Evolutionary conservation across 1,140 invertebrate genomes (phyloP), one percentile per base, ranked within the genome.

Genomic region (Pollicipes pollicipes): DNA sequence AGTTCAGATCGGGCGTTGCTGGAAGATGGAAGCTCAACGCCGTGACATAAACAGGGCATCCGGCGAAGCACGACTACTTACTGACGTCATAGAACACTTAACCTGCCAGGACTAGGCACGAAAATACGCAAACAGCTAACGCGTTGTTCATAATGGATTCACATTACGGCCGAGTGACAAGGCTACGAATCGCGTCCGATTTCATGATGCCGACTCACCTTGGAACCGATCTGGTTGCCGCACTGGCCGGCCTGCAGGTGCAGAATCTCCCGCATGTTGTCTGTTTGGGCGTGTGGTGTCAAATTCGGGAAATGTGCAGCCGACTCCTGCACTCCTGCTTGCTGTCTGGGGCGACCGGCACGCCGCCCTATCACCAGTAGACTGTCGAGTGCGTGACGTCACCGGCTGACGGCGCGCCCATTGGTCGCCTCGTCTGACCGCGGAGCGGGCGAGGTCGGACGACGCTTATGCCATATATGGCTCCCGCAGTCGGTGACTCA

Each of bases 141-240:
- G 35, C 17, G 35, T 8, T 17, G 35, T 35, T 35, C 17, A 35
- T 35, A 17, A 35, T 74, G 63, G 77, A 76, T 73, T 79, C 79
- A 73, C 28, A n/a, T 73, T 68, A 26, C 71, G 67, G 28, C 45
- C 71, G 66, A 73, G 6, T 30, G 29, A 30, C 4, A 35, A n/a
- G n/a, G n/a, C n/a, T n/a, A n/a, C n/a, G n/a, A n/a, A n/a, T n/a
- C n/a, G n/a, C n/a, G n/a, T n/a, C n/a, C 16, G 6, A 4, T 35
- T 35, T 35, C 6, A 35, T 35, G 35, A 8, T 16, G 35, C 35
- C 29, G 31, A 58, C 45, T 2, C 21, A 71, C 68, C 66, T 71
- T 72, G 32, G 72, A 69, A n/a, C 72, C 72, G 58, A 72, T 72
- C 69, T 72, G 72, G 70, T 72, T 72, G n/a, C 72, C 72, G 63